phyloP scores from a whole-genome alignment of 2,797 vertebrate genomes.

The Melanotaenia trifasciata region DNA sequence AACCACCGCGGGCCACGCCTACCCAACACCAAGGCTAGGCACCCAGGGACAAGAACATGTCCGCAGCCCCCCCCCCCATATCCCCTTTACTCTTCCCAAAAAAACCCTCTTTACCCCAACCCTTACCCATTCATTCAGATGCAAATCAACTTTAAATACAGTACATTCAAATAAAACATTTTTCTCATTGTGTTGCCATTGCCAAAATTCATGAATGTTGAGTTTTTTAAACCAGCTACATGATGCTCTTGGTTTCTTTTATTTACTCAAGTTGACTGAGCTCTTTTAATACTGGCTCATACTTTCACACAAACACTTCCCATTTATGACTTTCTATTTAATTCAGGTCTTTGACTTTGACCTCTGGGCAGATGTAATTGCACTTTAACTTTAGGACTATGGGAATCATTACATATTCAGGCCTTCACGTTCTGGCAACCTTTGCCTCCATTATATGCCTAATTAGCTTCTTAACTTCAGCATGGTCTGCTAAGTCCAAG shows the following conservation, averaged over 20 bases:
- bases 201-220: background rate
- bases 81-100: too few relatives aligned
- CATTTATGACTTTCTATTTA: background rate
- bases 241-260: slow-evolving; percentile 7
- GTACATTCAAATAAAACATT: background rate
- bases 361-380: slow-evolving; percentile 1
- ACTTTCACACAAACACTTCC: background rate
- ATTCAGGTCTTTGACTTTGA: slow-evolving; percentile 8
- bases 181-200: background rate
- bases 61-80: too few relatives aligned
- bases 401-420: background rate
- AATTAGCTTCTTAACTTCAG: too few relatives aligned
- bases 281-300: background rate
- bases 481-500: background rate
- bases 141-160: background rate
- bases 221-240: slow-evolving; percentile 13
- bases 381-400: background rate
- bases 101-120: too few relatives aligned
- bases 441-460: background rate
- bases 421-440: background rate
- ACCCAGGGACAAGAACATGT: too few relatives aligned
- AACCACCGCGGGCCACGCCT: too few relatives aligned
- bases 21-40: too few relatives aligned
- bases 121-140: background rate
- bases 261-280: slow-evolving; percentile 3